Base-by-base conservation (phyloP, 2,797 vertebrate species). In the Manis javanica region DNA sequence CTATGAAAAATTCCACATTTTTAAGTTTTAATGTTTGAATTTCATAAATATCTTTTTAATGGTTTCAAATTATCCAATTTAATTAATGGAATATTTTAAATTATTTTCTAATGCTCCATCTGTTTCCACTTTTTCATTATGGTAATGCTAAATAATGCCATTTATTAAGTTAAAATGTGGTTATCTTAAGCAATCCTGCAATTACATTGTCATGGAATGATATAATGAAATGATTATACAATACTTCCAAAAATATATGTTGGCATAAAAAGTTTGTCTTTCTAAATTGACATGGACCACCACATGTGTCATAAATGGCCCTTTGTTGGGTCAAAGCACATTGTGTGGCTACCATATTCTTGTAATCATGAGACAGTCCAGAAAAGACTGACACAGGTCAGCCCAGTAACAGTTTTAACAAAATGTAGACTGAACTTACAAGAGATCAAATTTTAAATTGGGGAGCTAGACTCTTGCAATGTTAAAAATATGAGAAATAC, bases 241-340 rank as follows among this genome's bases (percentile, higher is more conserved):
- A 63, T 31, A 93, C 24, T 24, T 95, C 78, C 85, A 79, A 90
- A 90, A 89, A 85, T 39, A 93, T 64, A 8, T n/a, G 72, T 57
- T 85, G n/a, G 81, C 12, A 79, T 66, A 49, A 31, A 89, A 93
- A 57, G 37, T 71, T 71, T 95, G 34, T 85, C 93, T 72, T 90
- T 90, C 37, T 78, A 79, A 66, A 59, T 16, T 85, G 31, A 79
- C 87, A 79, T 29, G 9, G 68, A 55, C 46, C 49, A 85, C 24
- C 71, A 92, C 77, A 81, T 1, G 63, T 4, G 53, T 11, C 26
- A 49, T 84, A 93, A 85, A 85, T 42, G 31, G 12, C 37, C 29
- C 37, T 82, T 71, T 64, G 19, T 46, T 92, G 46, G 78, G 46
- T 31, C 77, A 85, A 90, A 79, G 19, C 24, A 74, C 21, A 51